Evolutionary conservation across 1,140 invertebrate species (phyloP).

Genomic region (Steinernema khuongi): DNA sequence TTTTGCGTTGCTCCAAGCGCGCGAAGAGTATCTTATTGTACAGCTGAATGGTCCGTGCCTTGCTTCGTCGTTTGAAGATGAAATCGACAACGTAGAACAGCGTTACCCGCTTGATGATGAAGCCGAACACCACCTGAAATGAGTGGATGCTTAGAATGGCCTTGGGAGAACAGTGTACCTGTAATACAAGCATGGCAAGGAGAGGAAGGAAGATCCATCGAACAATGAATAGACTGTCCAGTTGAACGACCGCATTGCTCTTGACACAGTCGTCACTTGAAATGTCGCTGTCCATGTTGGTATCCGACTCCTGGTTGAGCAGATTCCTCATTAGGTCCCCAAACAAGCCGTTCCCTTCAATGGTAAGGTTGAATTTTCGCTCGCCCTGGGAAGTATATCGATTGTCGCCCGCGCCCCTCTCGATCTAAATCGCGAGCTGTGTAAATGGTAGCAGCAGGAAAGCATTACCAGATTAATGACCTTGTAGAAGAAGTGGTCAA

Average conservation of each 20-base stretch:
- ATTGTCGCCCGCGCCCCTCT: neutral
- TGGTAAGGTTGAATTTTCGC: neutral
- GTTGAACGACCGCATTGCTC: neutral
- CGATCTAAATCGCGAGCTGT: neutral
- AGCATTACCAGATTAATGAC: neutral
- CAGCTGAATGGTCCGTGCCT: neutral
- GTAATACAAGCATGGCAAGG: neutral
- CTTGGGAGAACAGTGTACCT: neutral
- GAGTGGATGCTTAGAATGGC: neutral
- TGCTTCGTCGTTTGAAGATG: neutral
- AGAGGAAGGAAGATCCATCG: neutral
- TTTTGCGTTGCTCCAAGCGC: neutral
- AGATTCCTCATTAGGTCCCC: neutral
- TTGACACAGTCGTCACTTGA: no score
- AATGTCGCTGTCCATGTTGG: no score
- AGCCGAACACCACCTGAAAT: neutral
- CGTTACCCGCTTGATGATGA: neutral
- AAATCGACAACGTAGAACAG: neutral
- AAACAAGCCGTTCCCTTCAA: neutral
- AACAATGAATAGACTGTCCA: neutral
- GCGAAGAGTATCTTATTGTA: neutral
- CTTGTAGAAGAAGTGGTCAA: neutral
- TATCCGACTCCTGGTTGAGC: no score
- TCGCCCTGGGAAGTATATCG: neutral
- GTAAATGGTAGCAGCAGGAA: neutral